Evolutionary conservation across 35 echinoderm and acorn worm genomes (phyloP).

Genomic region (Heliocidaris tuberculata): DNA sequence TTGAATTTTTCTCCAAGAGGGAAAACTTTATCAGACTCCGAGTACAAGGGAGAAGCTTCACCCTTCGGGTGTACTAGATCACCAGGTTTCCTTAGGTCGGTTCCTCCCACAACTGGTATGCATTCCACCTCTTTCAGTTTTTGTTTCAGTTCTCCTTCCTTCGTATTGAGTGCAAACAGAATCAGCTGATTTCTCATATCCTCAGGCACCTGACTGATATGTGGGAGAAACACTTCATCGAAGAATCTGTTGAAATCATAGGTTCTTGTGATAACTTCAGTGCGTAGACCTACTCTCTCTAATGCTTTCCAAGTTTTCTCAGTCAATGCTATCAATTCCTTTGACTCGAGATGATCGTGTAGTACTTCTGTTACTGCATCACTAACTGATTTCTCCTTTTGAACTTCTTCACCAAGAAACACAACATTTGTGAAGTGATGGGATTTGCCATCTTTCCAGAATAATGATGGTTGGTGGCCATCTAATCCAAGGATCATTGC

Average conservation of each 20-base stretch:
- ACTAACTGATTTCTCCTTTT: background rate
- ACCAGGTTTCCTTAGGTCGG: background rate
- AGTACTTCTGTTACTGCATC: background rate
- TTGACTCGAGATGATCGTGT: background rate
- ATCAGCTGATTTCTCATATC: slow-evolving; percentile 10
- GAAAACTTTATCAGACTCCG: slow-evolving; percentile 54
- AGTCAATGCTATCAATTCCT: background rate
- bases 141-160: background rate
- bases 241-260: slow-evolving; percentile 61
- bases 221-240: slow-evolving; percentile 59
- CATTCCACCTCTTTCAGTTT: slow-evolving; percentile 45
- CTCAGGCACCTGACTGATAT: background rate
- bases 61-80: slow-evolving; percentile 50
- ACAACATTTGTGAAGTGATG: slow-evolving; percentile 28
- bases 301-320: slow-evolving; percentile 20
- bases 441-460: slow-evolving; percentile 24
- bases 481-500: slow-evolving; percentile 40
- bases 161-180: background rate
- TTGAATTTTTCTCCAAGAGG: slow-evolving; percentile 50
- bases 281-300: background rate
- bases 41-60: slow-evolving; percentile 20
- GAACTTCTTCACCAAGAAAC: slow-evolving; percentile 30
- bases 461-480: slow-evolving; percentile 33
- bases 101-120: slow-evolving; percentile 40
- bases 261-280: background rate